Evolutionary conservation across 2,888 invertebrate species (phyloP), one percentile per base, ranked within the genome.

Genomic region (Ichneumon xanthorius): DNA sequence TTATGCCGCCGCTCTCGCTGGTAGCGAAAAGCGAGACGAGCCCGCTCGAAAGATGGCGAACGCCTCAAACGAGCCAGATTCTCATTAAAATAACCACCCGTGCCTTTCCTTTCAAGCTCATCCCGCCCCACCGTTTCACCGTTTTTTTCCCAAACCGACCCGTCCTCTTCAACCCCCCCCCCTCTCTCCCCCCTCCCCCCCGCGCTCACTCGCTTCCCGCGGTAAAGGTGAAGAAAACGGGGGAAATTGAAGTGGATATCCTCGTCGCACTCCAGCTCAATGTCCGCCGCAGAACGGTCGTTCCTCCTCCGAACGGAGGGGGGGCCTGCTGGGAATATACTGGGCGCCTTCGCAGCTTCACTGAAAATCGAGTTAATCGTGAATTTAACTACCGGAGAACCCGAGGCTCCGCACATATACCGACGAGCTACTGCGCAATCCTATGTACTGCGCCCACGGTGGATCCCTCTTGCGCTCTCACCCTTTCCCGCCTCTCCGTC

Each of bases 71-170:
- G 91, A 92, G 90, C 91, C 88, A 91, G 90, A 93, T 93, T 93
- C 91, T 93, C 92, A 93, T 93, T 93, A 93, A 93, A 93, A 93
- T 93, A 93, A 92, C 91, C 92, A 77, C 85, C 58, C 77, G 40
- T 78, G 70, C 76, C 70, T 84, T 80, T 86, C 84, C 80, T 84
- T 78, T 84, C 70, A 53, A 68, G 40, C 72, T 30, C 77, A 26
- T 19, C 72, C 33, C 50, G 50, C 75, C 68, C 68, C 53, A 4
- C 19, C 26, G 30, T 76, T 63, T 16, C 16, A 16, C 26, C 0
- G 45, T 45, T 45, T 45, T 45, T 40, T 45, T 14, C 16, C 45
- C 45, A 45, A 16, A 45, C 45, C 45, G 40, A 40, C 40, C 40
- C 40, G 40, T 40, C 9, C 40, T 40, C 40, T 1, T 11, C 50